Base-by-base conservation (phyloP, 2,113 vertebrate genomes). In the Sapajus apella region DNA sequence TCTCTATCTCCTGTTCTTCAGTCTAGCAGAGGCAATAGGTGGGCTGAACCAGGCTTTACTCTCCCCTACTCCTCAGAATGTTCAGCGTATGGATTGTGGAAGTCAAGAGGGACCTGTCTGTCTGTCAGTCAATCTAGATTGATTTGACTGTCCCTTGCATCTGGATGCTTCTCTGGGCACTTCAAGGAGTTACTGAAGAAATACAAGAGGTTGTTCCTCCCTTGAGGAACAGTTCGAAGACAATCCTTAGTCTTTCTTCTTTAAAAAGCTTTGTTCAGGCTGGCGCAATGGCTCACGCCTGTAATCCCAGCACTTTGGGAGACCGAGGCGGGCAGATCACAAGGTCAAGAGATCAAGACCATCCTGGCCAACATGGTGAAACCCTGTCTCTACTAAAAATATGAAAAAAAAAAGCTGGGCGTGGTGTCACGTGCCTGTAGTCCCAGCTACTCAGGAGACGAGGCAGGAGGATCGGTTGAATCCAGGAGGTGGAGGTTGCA, bases 201-300 rank as follows among this genome's bases (percentile, higher is more conserved):
- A 37, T 35, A 21, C 0, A 66, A 55, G 40, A 85, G 30, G 52
- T 52, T 72, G 3, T 43, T 43, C 20, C 2, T 0, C 9, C 68
- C 50, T 66, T 47, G 32, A 86, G 27, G 80, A 94, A 47, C 40
- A 43, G 30, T 92, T 45, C n/a, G 73, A 93, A 88, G 35, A 77
- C 6, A 8, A 73, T 2, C 6, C n/a, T 96, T 61, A 73, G 70
- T 27, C 90, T 87, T 94, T 93, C 50, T 75, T 87, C 72, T 91
- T 93, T 61, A 56, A 94, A 35, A 90, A 88, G 30, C 21, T 82
- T 68, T 97, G 50, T 58, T 84, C n/a, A n/a, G 17, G 47, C 89
- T 47, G 35, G 52, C 52, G 1, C 16, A 0, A 16, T 52, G 52
- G 52, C 52, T 52, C 52, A 17, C 16, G 16, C 52, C 16, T 52